These are phyloP conservation scores for Melinaea marsaeus DNA, from an alignment of 2,888 invertebrate genomes.

Conservation along the genomic window DNA sequence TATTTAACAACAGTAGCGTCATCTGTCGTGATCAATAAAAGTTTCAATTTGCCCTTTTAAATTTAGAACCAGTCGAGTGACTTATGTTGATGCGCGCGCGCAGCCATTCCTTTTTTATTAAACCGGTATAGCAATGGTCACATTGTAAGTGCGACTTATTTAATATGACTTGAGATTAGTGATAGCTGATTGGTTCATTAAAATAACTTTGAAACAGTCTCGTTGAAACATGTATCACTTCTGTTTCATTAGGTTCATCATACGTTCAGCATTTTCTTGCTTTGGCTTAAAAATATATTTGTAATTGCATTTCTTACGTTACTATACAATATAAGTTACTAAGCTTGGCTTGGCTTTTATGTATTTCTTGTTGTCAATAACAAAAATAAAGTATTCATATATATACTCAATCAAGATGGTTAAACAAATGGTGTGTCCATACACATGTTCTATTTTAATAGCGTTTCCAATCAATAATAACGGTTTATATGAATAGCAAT, in stretches of 20 bases:
- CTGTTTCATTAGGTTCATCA: neutral
- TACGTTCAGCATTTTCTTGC: neutral
- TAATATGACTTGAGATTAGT: slow-evolving; percentile 17
- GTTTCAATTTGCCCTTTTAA: slow-evolving; percentile 42
- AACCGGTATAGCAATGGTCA: slow-evolving; percentile 35
- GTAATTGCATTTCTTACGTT: too few relatives aligned
- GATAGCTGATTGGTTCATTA: slow-evolving; percentile 12
- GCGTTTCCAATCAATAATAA: neutral
- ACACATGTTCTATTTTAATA: neutral
- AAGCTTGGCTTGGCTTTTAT: too few relatives aligned
- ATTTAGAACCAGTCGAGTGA: slow-evolving; percentile 27
- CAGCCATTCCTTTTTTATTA: slow-evolving; percentile 26
- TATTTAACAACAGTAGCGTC: slow-evolving; percentile 41
- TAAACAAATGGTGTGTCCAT: too few relatives aligned
- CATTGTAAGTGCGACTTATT: slow-evolving; percentile 21
- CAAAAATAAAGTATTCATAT: too few relatives aligned
- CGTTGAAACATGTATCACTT: neutral
- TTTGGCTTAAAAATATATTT: neutral
- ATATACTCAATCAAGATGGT: too few relatives aligned
- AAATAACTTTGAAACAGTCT: slow-evolving; percentile 8
- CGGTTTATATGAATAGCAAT: neutral
- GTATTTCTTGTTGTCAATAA: too few relatives aligned
- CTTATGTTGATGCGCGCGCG: slow-evolving; percentile 33
- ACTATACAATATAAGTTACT: too few relatives aligned
- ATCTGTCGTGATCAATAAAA: slow-evolving; percentile 52